Percentiles rank a stretch among this genome's conserved stretches.
Conservation (phyloP, 1,140 invertebrate genomes). For the Grapholita molesta region DNA sequence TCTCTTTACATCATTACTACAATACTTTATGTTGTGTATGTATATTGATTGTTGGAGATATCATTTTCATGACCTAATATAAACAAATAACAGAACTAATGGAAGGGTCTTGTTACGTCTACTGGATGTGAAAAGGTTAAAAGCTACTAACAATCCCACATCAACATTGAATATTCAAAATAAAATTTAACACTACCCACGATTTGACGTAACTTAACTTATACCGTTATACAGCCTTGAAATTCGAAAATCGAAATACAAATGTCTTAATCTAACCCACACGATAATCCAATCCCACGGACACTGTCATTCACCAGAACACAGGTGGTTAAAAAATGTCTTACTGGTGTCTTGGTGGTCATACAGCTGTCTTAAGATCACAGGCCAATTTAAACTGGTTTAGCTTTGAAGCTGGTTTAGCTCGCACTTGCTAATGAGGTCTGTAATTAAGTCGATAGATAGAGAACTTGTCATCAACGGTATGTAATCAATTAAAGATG, state of each 20-base stretch:
- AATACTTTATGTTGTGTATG: too few species aligned
- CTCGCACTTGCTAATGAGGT: background rate
- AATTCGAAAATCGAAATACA: background rate
- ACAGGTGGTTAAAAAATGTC: too few species aligned
- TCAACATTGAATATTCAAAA: background rate
- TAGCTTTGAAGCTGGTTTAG: background rate
- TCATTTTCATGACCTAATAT: background rate
- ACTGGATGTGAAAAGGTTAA: background rate
- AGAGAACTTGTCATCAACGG: background rate
- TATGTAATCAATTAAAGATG: slow-evolving; percentile 1
- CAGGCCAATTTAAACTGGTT: background rate
- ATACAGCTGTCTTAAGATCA: too few species aligned
- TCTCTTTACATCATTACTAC: too few species aligned
- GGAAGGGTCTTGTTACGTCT: background rate
- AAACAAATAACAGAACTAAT: background rate
- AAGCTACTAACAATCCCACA: background rate
- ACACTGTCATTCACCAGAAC: background rate
- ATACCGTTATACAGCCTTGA: slow-evolving; percentile 10
- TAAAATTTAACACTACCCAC: slow-evolving; percentile 4
- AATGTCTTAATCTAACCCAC: slow-evolving; percentile 11
- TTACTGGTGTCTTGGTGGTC: too few species aligned
- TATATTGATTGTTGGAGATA: too few species aligned
- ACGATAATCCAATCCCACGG: background rate
- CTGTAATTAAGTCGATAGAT: slow-evolving; percentile 11
- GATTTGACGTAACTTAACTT: background rate